Percentiles rank a stretch among this genome's conserved stretches.
phyloP scores from a whole-genome alignment of 92 coral and sea anemone genomes.

The Porites lobata region DNA sequence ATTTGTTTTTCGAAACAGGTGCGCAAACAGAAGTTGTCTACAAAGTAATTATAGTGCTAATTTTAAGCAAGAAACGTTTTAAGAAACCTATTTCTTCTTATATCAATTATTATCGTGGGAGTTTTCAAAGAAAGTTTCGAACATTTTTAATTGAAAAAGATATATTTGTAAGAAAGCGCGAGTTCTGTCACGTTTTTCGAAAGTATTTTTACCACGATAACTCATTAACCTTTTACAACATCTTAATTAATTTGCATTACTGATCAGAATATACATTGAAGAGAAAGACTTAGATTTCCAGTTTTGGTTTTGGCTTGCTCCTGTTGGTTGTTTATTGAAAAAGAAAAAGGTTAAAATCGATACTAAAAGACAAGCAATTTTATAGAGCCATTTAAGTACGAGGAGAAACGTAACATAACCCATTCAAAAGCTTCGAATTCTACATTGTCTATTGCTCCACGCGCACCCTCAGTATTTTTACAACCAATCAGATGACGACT shows the following conservation, averaged over 20 bases:
- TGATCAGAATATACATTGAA: slow-evolving; percentile 18
- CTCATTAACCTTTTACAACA: background rate
- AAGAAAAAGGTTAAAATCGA: background rate
- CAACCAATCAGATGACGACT: slow-evolving; percentile 20
- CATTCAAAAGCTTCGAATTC: background rate
- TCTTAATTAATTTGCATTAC: slow-evolving; percentile 16
- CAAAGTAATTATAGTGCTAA: slow-evolving; percentile 3
- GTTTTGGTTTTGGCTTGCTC: background rate
- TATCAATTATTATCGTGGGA: background rate
- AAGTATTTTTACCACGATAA: no score
- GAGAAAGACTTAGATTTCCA: background rate
- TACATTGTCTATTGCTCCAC: slow-evolving; percentile 14
- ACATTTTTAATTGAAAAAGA: no score
- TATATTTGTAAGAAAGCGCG: no score
- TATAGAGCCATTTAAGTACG: no score
- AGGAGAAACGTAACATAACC: background rate
- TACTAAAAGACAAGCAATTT: background rate
- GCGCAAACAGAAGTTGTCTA: background rate
- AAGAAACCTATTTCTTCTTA: background rate
- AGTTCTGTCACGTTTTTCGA: background rate
- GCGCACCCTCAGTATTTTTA: slow-evolving; percentile 5
- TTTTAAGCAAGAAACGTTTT: slow-evolving; percentile 27
- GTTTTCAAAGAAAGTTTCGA: background rate
- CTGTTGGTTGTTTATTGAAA: background rate
- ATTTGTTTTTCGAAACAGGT: slow-evolving; percentile 30